Evolutionary conservation across 2,888 invertebrate genomes (phyloP), one percentile per base, ranked within the genome.

Genomic region (Hypomecis atomaria): DNA sequence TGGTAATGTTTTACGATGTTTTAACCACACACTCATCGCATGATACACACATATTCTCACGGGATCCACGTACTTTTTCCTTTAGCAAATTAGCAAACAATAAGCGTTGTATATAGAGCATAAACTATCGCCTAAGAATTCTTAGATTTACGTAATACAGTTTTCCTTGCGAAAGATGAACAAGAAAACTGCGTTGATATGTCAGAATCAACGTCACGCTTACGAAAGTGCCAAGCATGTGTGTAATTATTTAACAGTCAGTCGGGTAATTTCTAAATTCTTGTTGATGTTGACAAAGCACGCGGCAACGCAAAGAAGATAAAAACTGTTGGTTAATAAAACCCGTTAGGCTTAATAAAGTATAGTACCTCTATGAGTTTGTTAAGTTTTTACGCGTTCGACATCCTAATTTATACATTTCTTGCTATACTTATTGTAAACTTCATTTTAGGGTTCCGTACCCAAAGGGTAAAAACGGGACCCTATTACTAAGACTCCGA

Each of bases 51-150:
- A 62, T 70, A 60, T 78, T 83, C 84, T 76, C 82, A 82, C 77
- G 75, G 65, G 71, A 71, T 67, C 74, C 61, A 65, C 67, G 61
- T 59, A 10, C 4, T 77, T 76, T 75, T 77, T 80, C 8, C 38
- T 79, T 76, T 80, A 77, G 23, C 59, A 65, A 59, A 66, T 67
- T 65, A 68, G 76, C 80, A 77, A 77, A 72, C 77, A 82, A 75
- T 83, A 80, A 80, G 78, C 75, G 66, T 64, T 59, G 71, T 79
- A 83, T 86, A 73, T 84, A 76, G 86, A 86, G 82, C 84, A 78
- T 73, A 69, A 69, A 76, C 67, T 77, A 75, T 78, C 78, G 77
- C 72, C 70, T 76, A 50, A 73, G 70, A 66, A 50, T 36, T 59
- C 37, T 56, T 42, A 47, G 5, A 57, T 71, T 85, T 83, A 80